Percentiles rank a stretch among this genome's conserved stretches.
Evolutionary conservation across 2,888 invertebrate species (phyloP).

Genomic region (Acronicta leporina): DNA sequence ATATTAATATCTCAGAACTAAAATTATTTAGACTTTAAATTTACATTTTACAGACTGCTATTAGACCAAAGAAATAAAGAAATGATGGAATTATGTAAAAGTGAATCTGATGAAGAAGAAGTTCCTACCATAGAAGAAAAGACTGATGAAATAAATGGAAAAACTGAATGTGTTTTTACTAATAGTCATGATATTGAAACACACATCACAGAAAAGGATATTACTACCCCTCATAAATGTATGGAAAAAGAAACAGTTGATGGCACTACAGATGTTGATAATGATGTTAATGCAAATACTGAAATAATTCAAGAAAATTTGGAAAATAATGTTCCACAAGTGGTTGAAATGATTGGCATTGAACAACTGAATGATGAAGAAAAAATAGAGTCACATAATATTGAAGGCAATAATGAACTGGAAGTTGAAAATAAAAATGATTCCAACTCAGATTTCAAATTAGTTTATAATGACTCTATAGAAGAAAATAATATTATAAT

Average conservation of each 20-base stretch:
- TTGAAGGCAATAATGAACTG: slow-evolving; percentile 6
- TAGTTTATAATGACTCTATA: slow-evolving; percentile 61
- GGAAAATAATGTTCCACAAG: slow-evolving; percentile 10
- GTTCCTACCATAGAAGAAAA: slow-evolving; percentile 35
- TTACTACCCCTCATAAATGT: slow-evolving; percentile 7
- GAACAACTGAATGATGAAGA: slow-evolving; percentile 24
- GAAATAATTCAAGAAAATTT: slow-evolving; percentile 22
- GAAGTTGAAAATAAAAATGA: slow-evolving; percentile 41
- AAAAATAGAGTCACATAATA: slow-evolving; percentile 5
- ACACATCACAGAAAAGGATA: slow-evolving; percentile 12
- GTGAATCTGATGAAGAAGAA: slow-evolving; percentile 81
- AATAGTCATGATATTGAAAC: slow-evolving; percentile 6
- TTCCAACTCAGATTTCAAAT: slow-evolving; percentile 57
- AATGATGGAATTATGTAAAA: slow-evolving; percentile 93
- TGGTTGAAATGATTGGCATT: slow-evolving; percentile 7
- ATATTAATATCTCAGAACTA: too few species aligned
- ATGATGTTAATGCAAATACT: slow-evolving; percentile 22
- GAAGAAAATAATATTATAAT: slow-evolving; percentile 56
- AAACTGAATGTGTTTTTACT: slow-evolving; percentile 6
- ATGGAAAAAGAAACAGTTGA: slow-evolving; percentile 3
- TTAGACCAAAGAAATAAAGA: slow-evolving; percentile 93
- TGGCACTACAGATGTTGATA: slow-evolving; percentile 8
- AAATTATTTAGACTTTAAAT: neutral
- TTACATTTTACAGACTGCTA: slow-evolving; percentile 86
- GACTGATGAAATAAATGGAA: slow-evolving; percentile 19